phyloP scores from a whole-genome alignment of 2,797 vertebrate genomes.

The Meda fulgida region DNA sequence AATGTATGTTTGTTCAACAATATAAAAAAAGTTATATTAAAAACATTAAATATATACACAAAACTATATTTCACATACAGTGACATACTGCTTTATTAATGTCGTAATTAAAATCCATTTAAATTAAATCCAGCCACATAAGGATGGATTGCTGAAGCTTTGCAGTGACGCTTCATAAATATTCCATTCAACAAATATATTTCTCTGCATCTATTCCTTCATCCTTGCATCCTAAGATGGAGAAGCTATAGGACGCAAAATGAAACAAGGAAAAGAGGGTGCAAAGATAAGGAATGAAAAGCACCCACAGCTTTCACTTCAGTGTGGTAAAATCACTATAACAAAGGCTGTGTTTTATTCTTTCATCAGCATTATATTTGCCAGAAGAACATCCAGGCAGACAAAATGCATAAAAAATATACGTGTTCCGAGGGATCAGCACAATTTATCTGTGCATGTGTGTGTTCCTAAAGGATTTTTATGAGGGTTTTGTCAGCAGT shows the following conservation, averaged over 20 bases:
- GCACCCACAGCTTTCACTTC: not conserved
- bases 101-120: slow-evolving; percentile 10
- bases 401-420: not conserved
- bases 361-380: not conserved
- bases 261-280: not conserved
- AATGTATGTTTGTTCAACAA: not conserved
- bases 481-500: not conserved
- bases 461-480: not conserved
- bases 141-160: not conserved
- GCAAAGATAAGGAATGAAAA: not conserved
- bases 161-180: not conserved
- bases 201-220: not conserved
- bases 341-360: not conserved
- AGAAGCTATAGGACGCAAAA: not conserved
- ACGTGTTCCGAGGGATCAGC: not conserved
- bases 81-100: too few relatives aligned
- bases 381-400: not conserved
- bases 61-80: not conserved
- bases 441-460: not conserved
- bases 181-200: not conserved
- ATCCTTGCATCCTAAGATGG: not conserved
- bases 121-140: too few relatives aligned
- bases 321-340: not conserved
- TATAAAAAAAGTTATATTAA: not conserved
- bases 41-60: not conserved